Conservation (phyloP, 2,888 invertebrate species). For the Apodemia zela region DNA sequence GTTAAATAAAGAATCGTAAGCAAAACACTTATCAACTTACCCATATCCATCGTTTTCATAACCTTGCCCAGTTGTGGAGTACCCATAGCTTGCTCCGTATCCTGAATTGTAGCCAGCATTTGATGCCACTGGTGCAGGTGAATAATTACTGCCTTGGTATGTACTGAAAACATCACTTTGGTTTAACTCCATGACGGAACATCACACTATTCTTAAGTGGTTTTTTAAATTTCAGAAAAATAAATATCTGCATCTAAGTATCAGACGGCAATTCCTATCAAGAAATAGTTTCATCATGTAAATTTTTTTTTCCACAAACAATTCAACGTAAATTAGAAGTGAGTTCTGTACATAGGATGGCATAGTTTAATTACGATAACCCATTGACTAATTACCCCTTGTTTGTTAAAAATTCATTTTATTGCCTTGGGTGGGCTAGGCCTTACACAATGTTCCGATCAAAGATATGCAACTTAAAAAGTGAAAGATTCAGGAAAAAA, state of each 20-base stretch:
- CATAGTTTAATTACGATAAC: no score
- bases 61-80: conserved; percentile 58
- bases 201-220: background rate
- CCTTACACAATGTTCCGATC: no score
- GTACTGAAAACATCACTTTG: conserved; percentile 43
- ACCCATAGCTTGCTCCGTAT: conserved; percentile 61
- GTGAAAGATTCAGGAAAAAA: no score
- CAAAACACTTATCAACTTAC: conserved; percentile 40
- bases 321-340: no score
- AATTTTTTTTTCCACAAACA: background rate
- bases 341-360: no score
- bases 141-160: conserved; percentile 60
- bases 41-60: conserved; percentile 68
- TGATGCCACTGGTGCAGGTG: conserved; percentile 49
- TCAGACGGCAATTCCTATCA: conserved; percentile 78
- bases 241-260: conserved; percentile 65
- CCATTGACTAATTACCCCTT: no score
- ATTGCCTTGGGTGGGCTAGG: no score
- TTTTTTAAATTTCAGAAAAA: conserved; percentile 45
- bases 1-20: no score
- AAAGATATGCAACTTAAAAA: no score
- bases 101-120: conserved; percentile 55
- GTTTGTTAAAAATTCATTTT: no score
- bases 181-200: background rate
- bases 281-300: conserved; percentile 37